phyloP scores from a whole-genome alignment of 2,888 invertebrate species.

The Pinctada fucata region DNA sequence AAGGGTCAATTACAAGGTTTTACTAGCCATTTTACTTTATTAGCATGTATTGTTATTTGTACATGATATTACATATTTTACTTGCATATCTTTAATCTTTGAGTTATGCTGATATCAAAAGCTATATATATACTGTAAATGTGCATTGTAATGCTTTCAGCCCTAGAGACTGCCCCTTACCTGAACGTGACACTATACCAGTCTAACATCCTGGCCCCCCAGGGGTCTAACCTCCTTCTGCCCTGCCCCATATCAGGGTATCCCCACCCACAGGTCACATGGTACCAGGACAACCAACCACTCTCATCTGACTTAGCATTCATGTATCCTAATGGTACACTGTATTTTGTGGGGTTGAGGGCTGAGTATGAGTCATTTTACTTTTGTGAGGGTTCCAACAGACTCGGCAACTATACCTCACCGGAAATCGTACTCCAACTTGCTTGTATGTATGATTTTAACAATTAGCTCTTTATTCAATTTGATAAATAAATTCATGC shows the following conservation, averaged over 20 bases:
- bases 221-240: constrained; percentile 51
- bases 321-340: constrained; percentile 56
- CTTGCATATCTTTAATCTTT: too few relatives aligned
- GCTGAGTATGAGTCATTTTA: constrained; percentile 60
- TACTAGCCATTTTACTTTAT: too few relatives aligned
- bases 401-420: constrained; percentile 53
- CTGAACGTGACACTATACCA: constrained; percentile 47
- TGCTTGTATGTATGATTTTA: constrained; percentile 58
- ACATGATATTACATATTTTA: too few relatives aligned
- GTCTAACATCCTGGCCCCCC: constrained; percentile 48
- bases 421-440: constrained; percentile 55
- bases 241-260: constrained; percentile 63
- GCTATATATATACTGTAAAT: too few relatives aligned
- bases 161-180: constrained; percentile 48
- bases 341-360: constrained; percentile 50
- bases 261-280: constrained; percentile 58
- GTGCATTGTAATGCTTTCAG: constrained; percentile 28
- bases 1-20: too few relatives aligned
- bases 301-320: constrained; percentile 45
- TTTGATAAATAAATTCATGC: too few relatives aligned
- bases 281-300: constrained; percentile 55
- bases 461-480: too few relatives aligned
- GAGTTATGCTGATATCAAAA: too few relatives aligned
- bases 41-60: too few relatives aligned
- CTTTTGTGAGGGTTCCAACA: constrained; percentile 63